Conservation (phyloP, 2,113 vertebrate species). For the Acanthochromis polyacanthus region DNA sequence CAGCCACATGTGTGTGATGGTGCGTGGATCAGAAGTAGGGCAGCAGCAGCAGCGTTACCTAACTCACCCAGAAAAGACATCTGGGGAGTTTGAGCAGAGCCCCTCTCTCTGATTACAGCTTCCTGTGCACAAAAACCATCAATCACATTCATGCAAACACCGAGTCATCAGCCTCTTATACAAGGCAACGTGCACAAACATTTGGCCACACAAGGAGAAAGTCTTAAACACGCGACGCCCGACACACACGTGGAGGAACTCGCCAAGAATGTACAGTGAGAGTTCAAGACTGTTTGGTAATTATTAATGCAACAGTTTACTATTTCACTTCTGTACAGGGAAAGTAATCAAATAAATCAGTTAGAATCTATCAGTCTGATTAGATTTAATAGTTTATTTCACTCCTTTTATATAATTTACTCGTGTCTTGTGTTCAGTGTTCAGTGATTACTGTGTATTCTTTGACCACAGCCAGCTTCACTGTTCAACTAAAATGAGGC, state of each 20-base stretch:
- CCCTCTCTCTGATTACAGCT: constrained; percentile 35
- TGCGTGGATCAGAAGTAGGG: constrained; percentile 57
- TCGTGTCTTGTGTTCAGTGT: too few species aligned
- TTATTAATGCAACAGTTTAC: background rate
- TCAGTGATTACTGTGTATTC: too few species aligned
- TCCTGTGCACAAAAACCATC: constrained; percentile 21
- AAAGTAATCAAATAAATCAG: too few species aligned
- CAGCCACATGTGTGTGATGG: constrained; percentile 15
- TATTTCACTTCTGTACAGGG: too few species aligned
- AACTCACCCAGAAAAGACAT: constrained; percentile 72
- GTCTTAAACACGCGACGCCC: background rate
- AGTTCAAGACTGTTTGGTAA: background rate
- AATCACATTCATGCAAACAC: constrained; percentile 1
- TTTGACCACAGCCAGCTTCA: too few species aligned
- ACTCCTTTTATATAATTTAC: too few species aligned
- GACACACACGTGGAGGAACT: too few species aligned
- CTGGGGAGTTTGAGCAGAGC: constrained; percentile 47
- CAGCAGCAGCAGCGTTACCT: constrained; percentile 55
- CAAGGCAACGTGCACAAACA: background rate
- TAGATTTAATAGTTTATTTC: too few species aligned
- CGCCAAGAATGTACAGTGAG: background rate
- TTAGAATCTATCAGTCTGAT: too few species aligned
- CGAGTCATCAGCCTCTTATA: background rate
- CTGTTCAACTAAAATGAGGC: too few species aligned
- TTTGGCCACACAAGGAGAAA: constrained; percentile 20